Evolutionary conservation across 2,113 vertebrate species (phyloP).

Genomic region (Oryzias celebensis): DNA sequence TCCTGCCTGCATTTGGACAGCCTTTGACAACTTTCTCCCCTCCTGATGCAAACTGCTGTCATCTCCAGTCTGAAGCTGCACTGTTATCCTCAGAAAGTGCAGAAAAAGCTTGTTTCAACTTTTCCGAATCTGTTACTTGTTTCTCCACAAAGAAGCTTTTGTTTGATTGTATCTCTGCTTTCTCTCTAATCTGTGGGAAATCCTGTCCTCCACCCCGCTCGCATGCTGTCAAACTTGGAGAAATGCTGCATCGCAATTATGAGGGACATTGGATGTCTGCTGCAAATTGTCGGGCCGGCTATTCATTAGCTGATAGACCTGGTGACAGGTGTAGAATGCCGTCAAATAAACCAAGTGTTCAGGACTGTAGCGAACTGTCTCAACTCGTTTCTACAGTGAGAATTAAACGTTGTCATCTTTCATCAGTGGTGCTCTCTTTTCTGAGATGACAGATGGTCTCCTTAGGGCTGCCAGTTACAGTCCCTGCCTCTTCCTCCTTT

Average conservation of each 20-base stretch:
- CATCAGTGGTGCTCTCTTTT: slow-evolving; percentile 41
- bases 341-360: not conserved
- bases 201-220: slow-evolving; percentile 17
- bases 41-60: slow-evolving; percentile 23
- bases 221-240: slow-evolving; percentile 19
- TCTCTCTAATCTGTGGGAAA: slow-evolving; percentile 25
- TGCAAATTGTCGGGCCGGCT: slow-evolving; percentile 12
- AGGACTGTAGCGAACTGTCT: slow-evolving; percentile 9
- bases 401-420: slow-evolving; percentile 59
- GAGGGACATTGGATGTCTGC: slow-evolving; percentile 9
- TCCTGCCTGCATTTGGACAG: not conserved
- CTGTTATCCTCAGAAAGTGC: slow-evolving; percentile 32
- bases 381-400: slow-evolving; percentile 27
- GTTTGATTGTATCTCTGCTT: slow-evolving; percentile 4
- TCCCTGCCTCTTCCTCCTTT: slow-evolving; percentile 5
- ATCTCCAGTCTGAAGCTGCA: slow-evolving; percentile 20
- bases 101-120: slow-evolving; percentile 39
- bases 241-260: slow-evolving; percentile 17
- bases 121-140: slow-evolving; percentile 39
- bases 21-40: not conserved
- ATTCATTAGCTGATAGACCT: slow-evolving; percentile 28
- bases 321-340: slow-evolving; percentile 9
- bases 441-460: slow-evolving; percentile 14
- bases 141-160: slow-evolving; percentile 38
- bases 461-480: slow-evolving; percentile 36